Conservation (phyloP, 1,140 invertebrate genomes). For the Cheumatopsyche charites region DNA sequence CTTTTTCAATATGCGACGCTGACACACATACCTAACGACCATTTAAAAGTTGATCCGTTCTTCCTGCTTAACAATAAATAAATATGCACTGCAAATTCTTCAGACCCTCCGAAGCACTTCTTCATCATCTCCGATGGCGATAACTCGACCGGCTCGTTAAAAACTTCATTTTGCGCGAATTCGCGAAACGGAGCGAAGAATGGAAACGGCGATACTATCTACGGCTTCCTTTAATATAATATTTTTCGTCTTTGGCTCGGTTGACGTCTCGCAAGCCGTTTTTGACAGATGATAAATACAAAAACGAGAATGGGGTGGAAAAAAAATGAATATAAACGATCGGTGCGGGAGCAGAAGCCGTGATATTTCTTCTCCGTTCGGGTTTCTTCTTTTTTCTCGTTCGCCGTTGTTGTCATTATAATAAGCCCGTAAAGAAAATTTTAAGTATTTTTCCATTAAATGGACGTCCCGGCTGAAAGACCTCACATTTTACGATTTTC, state of each 20-base stretch:
- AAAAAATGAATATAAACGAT: not conserved
- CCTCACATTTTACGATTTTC: not conserved
- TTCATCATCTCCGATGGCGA: too few relatives aligned
- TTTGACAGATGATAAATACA: slow-evolving; percentile 20
- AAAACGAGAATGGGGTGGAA: not conserved
- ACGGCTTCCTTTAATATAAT: not conserved
- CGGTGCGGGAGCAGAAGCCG: not conserved
- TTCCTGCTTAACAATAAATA: not conserved
- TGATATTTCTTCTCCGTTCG: not conserved
- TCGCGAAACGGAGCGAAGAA: slow-evolving; percentile 1
- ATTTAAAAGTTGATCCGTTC: slow-evolving; percentile 1
- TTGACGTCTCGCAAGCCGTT: slow-evolving; percentile 13
- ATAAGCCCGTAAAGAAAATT: not conserved
- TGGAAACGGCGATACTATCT: not conserved
- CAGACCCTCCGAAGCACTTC: not conserved
- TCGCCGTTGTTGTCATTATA: not conserved
- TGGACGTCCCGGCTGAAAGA: not conserved
- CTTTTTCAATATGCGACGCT: not conserved
- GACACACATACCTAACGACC: not conserved
- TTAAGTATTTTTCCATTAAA: slow-evolving; percentile 1
- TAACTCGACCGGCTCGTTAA: not conserved
- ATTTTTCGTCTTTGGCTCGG: not conserved
- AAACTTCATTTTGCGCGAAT: slow-evolving; percentile 4
- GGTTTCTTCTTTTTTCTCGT: not conserved
- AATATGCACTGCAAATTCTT: slow-evolving; percentile 1